Evolutionary conservation across 2,797 vertebrate species (phyloP).

Genomic region (Somateria mollissima): DNA sequence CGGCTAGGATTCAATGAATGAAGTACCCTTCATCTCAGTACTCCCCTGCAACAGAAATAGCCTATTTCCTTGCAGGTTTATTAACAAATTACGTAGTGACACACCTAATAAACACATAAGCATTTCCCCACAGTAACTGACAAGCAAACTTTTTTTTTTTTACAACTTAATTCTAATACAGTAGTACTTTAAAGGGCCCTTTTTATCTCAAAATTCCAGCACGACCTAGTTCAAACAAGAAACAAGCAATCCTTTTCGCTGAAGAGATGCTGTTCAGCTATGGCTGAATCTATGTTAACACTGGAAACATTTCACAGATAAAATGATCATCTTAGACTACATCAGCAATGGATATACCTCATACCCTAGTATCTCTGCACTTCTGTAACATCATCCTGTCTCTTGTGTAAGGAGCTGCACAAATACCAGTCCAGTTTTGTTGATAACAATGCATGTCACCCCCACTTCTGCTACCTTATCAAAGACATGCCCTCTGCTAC

Average conservation of each 20-base stretch:
- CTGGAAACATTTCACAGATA: not conserved
- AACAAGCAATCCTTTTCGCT: not conserved
- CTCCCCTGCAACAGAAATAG: not conserved
- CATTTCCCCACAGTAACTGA: not conserved
- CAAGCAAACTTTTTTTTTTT: not conserved
- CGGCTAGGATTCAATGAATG: not conserved
- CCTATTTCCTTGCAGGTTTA: not conserved
- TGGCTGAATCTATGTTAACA: not conserved
- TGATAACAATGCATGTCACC: not conserved
- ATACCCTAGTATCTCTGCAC: not conserved
- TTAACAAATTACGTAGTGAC: not conserved
- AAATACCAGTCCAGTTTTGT: not conserved
- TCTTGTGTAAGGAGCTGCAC: not conserved
- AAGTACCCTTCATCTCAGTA: not conserved
- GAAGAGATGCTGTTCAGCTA: not conserved
- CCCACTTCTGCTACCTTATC: not conserved
- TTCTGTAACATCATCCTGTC: not conserved
- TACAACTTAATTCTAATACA: not conserved
- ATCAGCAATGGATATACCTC: not conserved
- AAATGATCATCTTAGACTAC: not conserved
- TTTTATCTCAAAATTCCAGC: not conserved
- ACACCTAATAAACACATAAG: not conserved
- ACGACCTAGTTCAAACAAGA: not conserved
- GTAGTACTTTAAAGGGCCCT: not conserved
- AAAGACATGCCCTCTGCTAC: not conserved